These are phyloP conservation scores for Aramus guarauna DNA, from an alignment of 2,113 vertebrate species.

Conservation along the genomic window DNA sequence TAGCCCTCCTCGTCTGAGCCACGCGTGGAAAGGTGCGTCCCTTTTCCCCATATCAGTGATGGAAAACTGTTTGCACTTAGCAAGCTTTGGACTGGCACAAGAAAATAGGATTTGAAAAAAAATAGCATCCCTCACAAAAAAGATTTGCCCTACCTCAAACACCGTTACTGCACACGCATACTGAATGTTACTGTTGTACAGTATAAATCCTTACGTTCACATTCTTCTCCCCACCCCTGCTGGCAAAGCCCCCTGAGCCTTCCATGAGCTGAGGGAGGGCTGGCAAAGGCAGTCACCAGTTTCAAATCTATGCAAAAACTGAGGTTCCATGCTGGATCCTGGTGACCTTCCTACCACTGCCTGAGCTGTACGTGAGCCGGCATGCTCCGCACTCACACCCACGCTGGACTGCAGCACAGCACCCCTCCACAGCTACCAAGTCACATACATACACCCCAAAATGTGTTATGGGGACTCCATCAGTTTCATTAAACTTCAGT, in stretches of 20 bases:
- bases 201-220: not conserved
- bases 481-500: not conserved
- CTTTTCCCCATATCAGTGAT: not conserved
- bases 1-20: not conserved
- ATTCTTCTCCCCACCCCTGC: not conserved
- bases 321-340: fast-evolving
- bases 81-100: not conserved
- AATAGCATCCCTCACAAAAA: not conserved
- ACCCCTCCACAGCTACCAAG: not conserved
- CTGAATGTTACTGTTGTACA: not conserved
- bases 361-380: fast-evolving
- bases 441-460: not conserved
- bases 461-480: not conserved
- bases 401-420: not conserved
- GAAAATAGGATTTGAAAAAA: not conserved
- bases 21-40: fast-evolving
- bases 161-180: not conserved
- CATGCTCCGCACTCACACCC: not conserved
- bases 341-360: not conserved
- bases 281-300: not conserved
- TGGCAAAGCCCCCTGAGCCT: not conserved
- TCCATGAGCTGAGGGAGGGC: not conserved
- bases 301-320: not conserved
- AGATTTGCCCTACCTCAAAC: not conserved
- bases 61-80: not conserved